Percentiles rank a stretch among this genome's conserved stretches.
Conservation (phyloP, 2,113 vertebrate species). For the Willisornis vidua region DNA sequence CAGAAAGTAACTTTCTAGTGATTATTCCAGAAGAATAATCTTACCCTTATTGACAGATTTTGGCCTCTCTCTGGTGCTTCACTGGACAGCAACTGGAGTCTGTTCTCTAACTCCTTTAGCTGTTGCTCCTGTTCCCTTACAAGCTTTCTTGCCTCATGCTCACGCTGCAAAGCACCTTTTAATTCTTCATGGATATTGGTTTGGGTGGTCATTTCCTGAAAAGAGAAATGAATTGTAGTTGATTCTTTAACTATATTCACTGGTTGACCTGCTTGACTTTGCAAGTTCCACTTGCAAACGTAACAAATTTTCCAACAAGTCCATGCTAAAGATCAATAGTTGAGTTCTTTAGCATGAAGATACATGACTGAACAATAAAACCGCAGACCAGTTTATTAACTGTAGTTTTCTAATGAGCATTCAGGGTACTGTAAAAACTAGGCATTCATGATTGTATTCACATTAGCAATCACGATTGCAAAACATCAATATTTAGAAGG, state of each 20-base stretch:
- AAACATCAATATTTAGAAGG: not conserved
- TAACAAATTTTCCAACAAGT: not conserved
- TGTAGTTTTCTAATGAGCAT: not conserved
- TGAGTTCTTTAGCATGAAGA: not conserved
- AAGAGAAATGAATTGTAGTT: constrained; percentile 18
- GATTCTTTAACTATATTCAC: not conserved
- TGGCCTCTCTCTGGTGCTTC: constrained; percentile 74
- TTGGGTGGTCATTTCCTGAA: constrained; percentile 76
- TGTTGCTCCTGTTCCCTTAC: constrained; percentile 79
- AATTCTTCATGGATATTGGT: constrained; percentile 81
- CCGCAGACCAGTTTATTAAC: not conserved
- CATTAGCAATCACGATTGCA: not conserved
- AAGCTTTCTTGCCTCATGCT: constrained; percentile 83
- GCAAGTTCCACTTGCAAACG: not conserved
- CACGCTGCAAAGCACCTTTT: constrained; percentile 81
- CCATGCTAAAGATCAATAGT: not conserved
- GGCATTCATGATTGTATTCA: not conserved
- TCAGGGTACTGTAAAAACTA: not conserved
- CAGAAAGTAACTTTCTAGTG: not conserved
- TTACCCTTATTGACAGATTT: constrained; percentile 76
- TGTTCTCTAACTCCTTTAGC: constrained; percentile 76
- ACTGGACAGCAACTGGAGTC: constrained; percentile 67
- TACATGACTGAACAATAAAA: not conserved
- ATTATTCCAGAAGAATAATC: not conserved
- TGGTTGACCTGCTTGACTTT: not conserved